A percentile compares a stretch with the other conserved stretches of the same genome.
phyloP scores from a whole-genome alignment of 2,888 invertebrate species.

The Meteorus cinctellus region DNA sequence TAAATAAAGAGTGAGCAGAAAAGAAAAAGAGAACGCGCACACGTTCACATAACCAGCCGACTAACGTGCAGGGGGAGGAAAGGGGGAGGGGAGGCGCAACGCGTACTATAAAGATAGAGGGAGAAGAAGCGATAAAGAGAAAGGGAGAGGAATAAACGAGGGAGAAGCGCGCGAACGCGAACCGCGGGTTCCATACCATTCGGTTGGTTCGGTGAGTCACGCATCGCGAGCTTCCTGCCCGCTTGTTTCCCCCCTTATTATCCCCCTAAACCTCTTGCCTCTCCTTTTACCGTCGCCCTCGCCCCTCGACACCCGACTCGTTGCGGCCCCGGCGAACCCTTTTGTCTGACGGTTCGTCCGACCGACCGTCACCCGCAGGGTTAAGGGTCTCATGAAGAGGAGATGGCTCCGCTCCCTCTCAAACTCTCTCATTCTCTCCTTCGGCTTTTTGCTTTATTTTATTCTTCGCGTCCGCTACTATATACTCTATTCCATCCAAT shows the following conservation, averaged over 20 bases:
- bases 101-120: conserved; percentile 14
- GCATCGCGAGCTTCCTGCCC: conserved; percentile 73
- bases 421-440: conserved; percentile 35
- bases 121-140: conserved; percentile 23
- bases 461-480: background rate
- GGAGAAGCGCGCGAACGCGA: conserved; percentile 65
- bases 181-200: conserved; percentile 67
- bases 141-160: conserved; percentile 44
- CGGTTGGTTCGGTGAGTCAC: conserved; percentile 71
- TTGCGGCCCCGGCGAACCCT: conserved; percentile 62
- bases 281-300: conserved; percentile 48
- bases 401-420: conserved; percentile 53
- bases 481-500: background rate
- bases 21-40: conserved; percentile 45
- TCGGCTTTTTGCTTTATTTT: conserved; percentile 8
- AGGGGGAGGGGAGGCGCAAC: background rate
- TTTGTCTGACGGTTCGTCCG: conserved; percentile 63
- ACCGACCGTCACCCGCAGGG: conserved; percentile 71
- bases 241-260: conserved; percentile 43
- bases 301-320: conserved; percentile 49
- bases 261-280: conserved; percentile 44
- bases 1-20: conserved; percentile 46
- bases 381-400: conserved; percentile 71
- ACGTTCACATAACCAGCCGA: conserved; percentile 21
- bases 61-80: conserved; percentile 31